Evolutionary conservation across 2,113 vertebrate species (phyloP), one percentile per base, ranked within the genome.

Genomic region (Oceanites oceanicus): DNA sequence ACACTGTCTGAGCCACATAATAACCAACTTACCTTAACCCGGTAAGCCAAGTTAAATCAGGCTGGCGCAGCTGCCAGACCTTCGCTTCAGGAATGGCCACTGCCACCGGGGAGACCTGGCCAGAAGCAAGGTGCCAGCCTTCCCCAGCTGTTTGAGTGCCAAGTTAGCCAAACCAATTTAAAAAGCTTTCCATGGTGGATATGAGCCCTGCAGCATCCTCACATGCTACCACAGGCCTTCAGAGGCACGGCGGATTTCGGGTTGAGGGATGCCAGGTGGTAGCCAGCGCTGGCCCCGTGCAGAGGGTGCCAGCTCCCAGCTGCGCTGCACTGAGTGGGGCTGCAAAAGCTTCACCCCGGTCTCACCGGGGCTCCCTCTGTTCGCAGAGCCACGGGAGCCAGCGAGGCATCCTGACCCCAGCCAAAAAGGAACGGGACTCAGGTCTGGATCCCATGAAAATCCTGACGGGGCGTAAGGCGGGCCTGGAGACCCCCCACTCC

Each of bases 221-320:
- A 1, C 2, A 6, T 0, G 20, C 27, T 52, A 3, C 42, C 55
- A 6, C 15, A 52, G 42, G 22, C 42, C 45, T 15, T 29, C 2
- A 5, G 58, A 84, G 62, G 72, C 65, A 29, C 0, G 2, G 27
- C 0, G 0, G 49, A 32, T 32, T 70, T 49, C 0, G 3, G 0
- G 2, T 18, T 56, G 66, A 80, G 44, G 38, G 65, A 23, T 49
- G 74, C 29, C 19, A 56, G 45, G 2, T 10, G 21, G 56, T 26
- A 42, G 79, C 61, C 79, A 82, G 75, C 50, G 13, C 66, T 22
- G 2, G 2, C 29, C 15, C 63, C 34, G 7, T 3, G 13, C 55
- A 65, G 59, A 55, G 12, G 32, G 27, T 86, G 55, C 26, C 1
- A 7, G n/a, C 13, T 70, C 29, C 55, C 36, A 56, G 20, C 14